phyloP scores from a whole-genome alignment of 2,888 invertebrate species.

The Prosopocoilus inquinatus region DNA sequence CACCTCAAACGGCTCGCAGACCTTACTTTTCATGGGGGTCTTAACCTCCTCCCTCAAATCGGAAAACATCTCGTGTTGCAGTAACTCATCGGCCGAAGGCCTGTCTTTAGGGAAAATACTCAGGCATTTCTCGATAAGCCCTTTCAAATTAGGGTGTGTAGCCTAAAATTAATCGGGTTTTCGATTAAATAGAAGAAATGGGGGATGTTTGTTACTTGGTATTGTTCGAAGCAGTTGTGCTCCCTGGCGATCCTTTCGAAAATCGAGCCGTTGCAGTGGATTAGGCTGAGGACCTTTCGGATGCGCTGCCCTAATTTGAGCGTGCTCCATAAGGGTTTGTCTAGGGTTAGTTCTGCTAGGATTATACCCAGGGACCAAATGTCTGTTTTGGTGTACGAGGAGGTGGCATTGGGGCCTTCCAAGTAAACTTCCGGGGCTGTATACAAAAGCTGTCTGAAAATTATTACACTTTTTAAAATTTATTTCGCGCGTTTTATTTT shows the following conservation, averaged over 20 bases:
- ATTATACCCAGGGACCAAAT: constrained; percentile 95
- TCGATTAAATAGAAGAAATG: neutral
- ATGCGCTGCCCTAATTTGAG: constrained; percentile 73
- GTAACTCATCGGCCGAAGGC: constrained; percentile 61
- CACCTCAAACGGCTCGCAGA: constrained; percentile 41
- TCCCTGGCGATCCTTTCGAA: constrained; percentile 76
- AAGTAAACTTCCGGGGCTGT: constrained; percentile 80
- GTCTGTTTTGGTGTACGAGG: constrained; percentile 75
- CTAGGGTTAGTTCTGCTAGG: constrained; percentile 74
- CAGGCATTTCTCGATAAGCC: constrained; percentile 70
- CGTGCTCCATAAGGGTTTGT: constrained; percentile 68
- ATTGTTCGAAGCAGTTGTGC: constrained; percentile 66
- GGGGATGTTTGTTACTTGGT: constrained; percentile 56
- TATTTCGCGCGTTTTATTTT: too few relatives aligned
- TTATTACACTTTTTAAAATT: neutral
- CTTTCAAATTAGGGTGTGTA: constrained; percentile 59
- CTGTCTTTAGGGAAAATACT: constrained; percentile 64
- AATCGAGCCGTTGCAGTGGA: constrained; percentile 60
- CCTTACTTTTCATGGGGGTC: constrained; percentile 39
- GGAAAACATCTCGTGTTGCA: constrained; percentile 57
- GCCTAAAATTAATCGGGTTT: constrained; percentile 46
- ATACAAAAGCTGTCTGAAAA: constrained; percentile 69
- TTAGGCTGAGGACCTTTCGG: constrained; percentile 70
- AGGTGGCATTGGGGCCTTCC: constrained; percentile 53
- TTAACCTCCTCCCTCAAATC: constrained; percentile 38